These are phyloP conservation scores for Phocoena sinus DNA, from an alignment of 2,113 vertebrate species.

Conservation along the genomic window DNA sequence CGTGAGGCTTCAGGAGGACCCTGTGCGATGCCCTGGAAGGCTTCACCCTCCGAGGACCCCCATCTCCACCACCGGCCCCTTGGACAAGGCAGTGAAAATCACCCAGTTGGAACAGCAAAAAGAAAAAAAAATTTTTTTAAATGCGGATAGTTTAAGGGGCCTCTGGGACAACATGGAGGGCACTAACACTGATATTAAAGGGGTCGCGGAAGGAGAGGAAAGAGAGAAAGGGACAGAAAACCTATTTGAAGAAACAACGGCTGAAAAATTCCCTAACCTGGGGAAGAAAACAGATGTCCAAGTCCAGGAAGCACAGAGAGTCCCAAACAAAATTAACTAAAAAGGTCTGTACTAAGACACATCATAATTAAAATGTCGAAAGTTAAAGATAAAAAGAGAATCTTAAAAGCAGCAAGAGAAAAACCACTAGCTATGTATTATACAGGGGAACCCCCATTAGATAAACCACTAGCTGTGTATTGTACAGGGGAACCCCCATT, in stretches of 20 bases:
- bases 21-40: no score
- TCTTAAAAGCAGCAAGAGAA: background rate
- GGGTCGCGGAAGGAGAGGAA: fast-evolving
- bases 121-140: background rate
- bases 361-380: no score
- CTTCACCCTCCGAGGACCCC: background rate
- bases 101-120: background rate
- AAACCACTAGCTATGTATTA: background rate
- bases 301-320: background rate
- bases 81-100: background rate
- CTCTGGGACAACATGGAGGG: background rate
- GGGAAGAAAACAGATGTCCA: background rate
- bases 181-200: no score
- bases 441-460: background rate
- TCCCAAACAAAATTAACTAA: background rate
- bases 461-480: no score
- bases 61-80: background rate
- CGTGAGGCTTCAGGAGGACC: background rate
- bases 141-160: background rate
- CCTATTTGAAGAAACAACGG: background rate
- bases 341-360: background rate
- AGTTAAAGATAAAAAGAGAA: background rate
- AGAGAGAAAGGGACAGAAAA: background rate
- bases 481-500: background rate
- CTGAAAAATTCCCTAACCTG: background rate